A percentile compares a stretch with the other conserved stretches of the same genome.
phyloP scores from a whole-genome alignment of 2,113 vertebrate genomes.

The Danio rerio region GRCz12tu NC_133192.1:26072501-26073000 shows the following conservation, averaged over 20 bases:
- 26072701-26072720: background rate
- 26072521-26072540: background rate
- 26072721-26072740: conserved; percentile 21
- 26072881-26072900: too few relatives aligned
- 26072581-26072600: conserved; percentile 30
- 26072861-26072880: too few relatives aligned
- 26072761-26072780: background rate
- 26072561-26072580: background rate
- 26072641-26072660: conserved; percentile 55
- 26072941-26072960: too few relatives aligned
- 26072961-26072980: too few relatives aligned
- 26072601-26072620: background rate
- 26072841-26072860: background rate
- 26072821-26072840: background rate
- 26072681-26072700: background rate
- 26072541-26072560: too few relatives aligned
- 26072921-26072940: too few relatives aligned
- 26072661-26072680: conserved; percentile 59
- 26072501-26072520: background rate
- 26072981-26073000: too few relatives aligned
- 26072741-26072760: conserved; percentile 62
- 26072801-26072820: background rate
- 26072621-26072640: conserved; percentile 13
- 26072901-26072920: too few relatives aligned
- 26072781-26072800: background rate